Evolutionary conservation across 2,888 invertebrate genomes (phyloP), one percentile per base, ranked within the genome.

Genomic region (Globia sparganii): DNA sequence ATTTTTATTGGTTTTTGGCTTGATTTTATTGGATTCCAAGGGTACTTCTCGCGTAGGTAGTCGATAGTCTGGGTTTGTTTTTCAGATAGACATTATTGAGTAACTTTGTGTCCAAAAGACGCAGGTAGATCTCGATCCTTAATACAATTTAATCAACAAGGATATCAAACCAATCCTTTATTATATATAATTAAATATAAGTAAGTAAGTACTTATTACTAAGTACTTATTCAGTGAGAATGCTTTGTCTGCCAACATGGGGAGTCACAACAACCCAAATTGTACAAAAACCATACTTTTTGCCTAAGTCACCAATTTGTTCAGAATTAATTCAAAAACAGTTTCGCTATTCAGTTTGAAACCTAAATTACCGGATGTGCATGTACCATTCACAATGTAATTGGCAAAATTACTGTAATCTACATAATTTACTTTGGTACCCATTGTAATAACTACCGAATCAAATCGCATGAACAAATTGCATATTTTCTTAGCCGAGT

Each of bases 391-490:
- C 75, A 81, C n/a, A 75, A 72, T 25, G 34, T 75, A 34, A 82
- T 82, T 49, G 40, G 18, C 21, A 61, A 82, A 78, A 76, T 76
- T 40, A 82, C 77, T 82, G 40, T 76, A 49, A 77, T 82, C 1
- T 64, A 40, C 4, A 49, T 49, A 56, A 80, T 75, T 58, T 64
- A 13, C 28, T 1, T 49, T 6, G 15, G 5, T 34, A 28, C 18
- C 15, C n/a, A 65, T 65, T 28, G 31, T 59, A 81, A 59, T 81
- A 40, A 80, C 11, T 15, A 69, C 40, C 46, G 46, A 40, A 75
- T 68, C 18, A 21, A 67, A 69, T 61, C 21, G 31, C 66, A 40
- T 15, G 65, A 65, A 56, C 28, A 28, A 67, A 59, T 83, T 65
- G 61, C 9, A 61, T 49, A 70, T 70, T 73, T 80, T 84, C 66